A percentile compares a stretch with the other conserved stretches of the same genome.
These are phyloP conservation scores for Pecten maximus DNA, from an alignment of 2,888 invertebrate genomes.

Conservation along the genomic window DNA sequence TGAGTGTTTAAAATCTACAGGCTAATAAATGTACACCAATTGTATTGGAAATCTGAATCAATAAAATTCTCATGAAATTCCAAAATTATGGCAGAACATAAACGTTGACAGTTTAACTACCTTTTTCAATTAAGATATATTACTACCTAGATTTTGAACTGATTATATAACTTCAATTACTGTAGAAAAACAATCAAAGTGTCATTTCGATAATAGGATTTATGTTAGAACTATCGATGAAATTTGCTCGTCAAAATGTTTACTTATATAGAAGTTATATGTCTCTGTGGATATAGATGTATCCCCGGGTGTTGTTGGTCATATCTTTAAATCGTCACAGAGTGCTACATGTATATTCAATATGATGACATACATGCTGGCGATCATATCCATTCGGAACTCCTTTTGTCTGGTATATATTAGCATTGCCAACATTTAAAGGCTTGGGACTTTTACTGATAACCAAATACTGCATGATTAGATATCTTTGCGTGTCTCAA, in stretches of 20 bases:
- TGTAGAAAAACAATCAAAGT: neutral
- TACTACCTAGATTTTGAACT: neutral
- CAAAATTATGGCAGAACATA: neutral
- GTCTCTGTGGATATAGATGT: neutral
- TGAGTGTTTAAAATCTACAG: no score
- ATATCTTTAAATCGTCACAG: neutral
- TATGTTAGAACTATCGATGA: neutral
- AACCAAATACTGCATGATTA: no score
- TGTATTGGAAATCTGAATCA: neutral
- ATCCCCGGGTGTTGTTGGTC: neutral
- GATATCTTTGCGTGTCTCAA: no score
- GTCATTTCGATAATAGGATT: neutral
- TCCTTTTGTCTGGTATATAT: neutral
- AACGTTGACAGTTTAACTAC: neutral
- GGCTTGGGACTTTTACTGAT: no score
- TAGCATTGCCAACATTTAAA: no score
- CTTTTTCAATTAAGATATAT: slow-evolving; percentile 6
- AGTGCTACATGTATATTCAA: neutral
- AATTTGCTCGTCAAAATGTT: neutral
- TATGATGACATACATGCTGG: neutral
- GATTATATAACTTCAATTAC: neutral
- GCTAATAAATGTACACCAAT: no score
- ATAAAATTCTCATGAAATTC: neutral
- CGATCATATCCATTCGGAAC: neutral
- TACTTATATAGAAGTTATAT: neutral